Percentiles rank a stretch among this genome's conserved stretches.
phyloP scores from a whole-genome alignment of 2,797 vertebrate genomes.

The Salmo trutta region DNA sequence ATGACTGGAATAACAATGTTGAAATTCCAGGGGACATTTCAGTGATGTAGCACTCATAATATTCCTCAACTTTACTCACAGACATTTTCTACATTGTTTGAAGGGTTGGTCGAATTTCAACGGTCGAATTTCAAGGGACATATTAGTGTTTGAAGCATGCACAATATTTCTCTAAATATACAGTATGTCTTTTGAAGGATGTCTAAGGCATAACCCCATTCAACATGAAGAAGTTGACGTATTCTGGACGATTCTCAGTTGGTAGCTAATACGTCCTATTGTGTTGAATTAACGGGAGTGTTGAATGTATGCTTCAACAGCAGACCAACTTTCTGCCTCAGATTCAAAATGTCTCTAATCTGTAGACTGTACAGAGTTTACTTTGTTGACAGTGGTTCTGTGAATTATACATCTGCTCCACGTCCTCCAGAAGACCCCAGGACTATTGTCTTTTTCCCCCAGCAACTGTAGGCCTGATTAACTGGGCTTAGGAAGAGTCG shows the following conservation, averaged over 20 bases:
- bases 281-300: constrained; percentile 22
- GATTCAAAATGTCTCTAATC: constrained; percentile 43
- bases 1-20: no score
- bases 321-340: constrained; percentile 24
- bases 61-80: no score
- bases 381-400: constrained; percentile 52
- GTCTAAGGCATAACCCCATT: not conserved
- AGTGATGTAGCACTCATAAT: no score
- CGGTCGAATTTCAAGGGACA: no score
- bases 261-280: constrained; percentile 31
- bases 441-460: constrained; percentile 49
- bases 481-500: constrained; percentile 33
- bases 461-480: constrained; percentile 63
- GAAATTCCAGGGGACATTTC: no score
- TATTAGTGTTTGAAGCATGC: not conserved
- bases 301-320: not conserved
- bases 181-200: not conserved
- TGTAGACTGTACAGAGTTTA: constrained; percentile 51
- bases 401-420: constrained; percentile 53
- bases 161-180: not conserved
- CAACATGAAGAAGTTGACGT: not conserved
- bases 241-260: not conserved
- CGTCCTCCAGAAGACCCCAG: constrained; percentile 52
- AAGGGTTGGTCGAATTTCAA: no score
- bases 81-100: no score